Evolutionary conservation across 1,140 invertebrate genomes (phyloP).

Genomic region (Anadara kagoshimensis): DNA sequence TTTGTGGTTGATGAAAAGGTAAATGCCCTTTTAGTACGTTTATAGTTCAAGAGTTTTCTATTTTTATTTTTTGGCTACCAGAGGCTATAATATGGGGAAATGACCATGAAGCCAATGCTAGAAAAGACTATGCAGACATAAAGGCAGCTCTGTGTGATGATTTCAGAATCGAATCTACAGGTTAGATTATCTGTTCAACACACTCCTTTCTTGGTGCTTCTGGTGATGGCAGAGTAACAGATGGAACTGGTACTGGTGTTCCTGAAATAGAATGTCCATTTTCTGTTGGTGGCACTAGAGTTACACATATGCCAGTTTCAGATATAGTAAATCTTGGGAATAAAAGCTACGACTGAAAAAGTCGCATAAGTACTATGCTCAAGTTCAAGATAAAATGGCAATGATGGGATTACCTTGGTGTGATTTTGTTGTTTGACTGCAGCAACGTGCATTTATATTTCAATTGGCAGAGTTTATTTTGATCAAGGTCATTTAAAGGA

Average conservation of each 20-base stretch:
- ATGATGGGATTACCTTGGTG: slow-evolving; percentile 21
- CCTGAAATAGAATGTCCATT: slow-evolving; percentile 31
- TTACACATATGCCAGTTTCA: slow-evolving; percentile 3
- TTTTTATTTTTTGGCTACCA: background rate
- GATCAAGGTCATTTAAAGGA: background rate
- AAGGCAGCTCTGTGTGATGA: background rate
- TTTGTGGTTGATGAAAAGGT: too few species aligned
- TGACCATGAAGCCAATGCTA: slow-evolving; percentile 8
- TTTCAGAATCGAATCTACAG: background rate
- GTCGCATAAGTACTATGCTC: slow-evolving; percentile 24
- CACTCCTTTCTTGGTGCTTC: slow-evolving; percentile 11
- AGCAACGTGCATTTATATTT: slow-evolving; percentile 19
- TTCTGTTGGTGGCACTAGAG: background rate
- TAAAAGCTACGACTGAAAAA: background rate
- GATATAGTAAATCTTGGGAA: background rate
- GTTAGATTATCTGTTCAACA: background rate
- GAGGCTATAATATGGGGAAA: slow-evolving; percentile 22
- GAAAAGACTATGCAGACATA: background rate
- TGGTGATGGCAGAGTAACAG: slow-evolving; percentile 25
- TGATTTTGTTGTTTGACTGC: slow-evolving; percentile 30
- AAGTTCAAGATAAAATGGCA: slow-evolving; percentile 32
- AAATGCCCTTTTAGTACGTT: too few species aligned
- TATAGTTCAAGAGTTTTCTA: background rate
- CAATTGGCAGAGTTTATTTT: slow-evolving; percentile 11
- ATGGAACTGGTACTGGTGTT: background rate